Percentiles rank a stretch among this genome's conserved stretches.
phyloP scores from a whole-genome alignment of 1,140 invertebrate genomes.

The Drosophila mauritiana region DNA sequence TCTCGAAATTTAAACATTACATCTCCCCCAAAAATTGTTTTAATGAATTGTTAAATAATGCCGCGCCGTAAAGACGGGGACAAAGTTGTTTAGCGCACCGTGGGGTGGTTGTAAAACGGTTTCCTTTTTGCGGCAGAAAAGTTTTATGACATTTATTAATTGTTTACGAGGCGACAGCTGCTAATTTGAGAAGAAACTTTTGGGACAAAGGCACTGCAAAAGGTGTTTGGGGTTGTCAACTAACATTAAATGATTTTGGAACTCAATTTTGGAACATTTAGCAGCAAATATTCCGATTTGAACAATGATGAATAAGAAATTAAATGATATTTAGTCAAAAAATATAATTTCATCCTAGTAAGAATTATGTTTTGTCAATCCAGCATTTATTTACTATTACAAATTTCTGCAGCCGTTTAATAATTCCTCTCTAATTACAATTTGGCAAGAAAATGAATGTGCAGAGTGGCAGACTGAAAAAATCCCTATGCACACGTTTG shows the following conservation, averaged over 20 bases:
- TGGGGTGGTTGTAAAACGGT: conserved; percentile 29
- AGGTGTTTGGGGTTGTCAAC: conserved; percentile 43
- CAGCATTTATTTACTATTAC: neutral
- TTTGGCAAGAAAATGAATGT: conserved; percentile 24
- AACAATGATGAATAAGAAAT: too few relatives aligned
- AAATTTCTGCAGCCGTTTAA: conserved; percentile 27
- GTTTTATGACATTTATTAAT: conserved; percentile 81
- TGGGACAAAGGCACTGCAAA: conserved; percentile 7
- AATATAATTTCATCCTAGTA: neutral
- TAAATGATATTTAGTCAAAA: neutral
- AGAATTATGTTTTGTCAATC: too few relatives aligned
- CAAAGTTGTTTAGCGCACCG: conserved; percentile 31
- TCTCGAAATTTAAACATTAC: conserved; percentile 28
- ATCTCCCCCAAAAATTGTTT: conserved; percentile 36
- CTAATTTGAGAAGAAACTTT: conserved; percentile 53
- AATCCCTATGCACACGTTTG: conserved; percentile 57
- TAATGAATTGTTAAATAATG: conserved; percentile 71
- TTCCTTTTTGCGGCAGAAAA: conserved; percentile 60
- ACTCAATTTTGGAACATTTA: neutral
- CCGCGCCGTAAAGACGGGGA: conserved; percentile 36
- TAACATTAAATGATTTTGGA: conserved; percentile 1
- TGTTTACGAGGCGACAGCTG: conserved; percentile 79
- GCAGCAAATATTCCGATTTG: too few relatives aligned
- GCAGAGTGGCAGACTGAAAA: neutral
- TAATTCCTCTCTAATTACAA: conserved; percentile 70